These are phyloP conservation scores for Gastracanthus pulcherrimus DNA, from an alignment of 2,888 invertebrate genomes.

Conservation along the genomic window DNA sequence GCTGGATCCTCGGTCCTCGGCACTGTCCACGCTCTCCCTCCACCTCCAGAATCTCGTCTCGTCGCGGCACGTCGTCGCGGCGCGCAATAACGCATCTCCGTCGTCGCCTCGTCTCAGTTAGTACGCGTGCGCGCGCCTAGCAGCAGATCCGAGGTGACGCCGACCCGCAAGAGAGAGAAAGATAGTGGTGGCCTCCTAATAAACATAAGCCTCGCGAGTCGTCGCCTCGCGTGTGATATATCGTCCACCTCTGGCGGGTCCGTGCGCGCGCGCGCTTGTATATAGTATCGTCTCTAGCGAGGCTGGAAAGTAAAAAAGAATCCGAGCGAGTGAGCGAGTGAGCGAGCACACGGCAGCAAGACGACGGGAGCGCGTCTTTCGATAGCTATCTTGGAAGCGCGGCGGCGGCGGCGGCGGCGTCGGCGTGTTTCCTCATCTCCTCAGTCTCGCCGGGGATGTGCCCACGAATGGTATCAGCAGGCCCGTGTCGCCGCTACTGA, in stretches of 20 bases:
- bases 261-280: neutral
- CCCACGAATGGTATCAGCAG: conserved; percentile 67
- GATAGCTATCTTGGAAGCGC: conserved; percentile 63
- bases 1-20: neutral
- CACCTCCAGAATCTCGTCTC: neutral
- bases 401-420: conserved; percentile 15
- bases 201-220: conserved; percentile 39
- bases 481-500: neutral
- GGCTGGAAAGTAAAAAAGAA: conserved; percentile 67
- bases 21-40: too few species aligned
- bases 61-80: too few species aligned
- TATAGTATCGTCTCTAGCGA: neutral
- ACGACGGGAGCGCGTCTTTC: conserved; percentile 54
- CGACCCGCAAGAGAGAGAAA: neutral
- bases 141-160: neutral
- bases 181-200: conserved; percentile 30
- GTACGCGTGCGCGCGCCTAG: neutral
- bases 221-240: conserved; percentile 17
- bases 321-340: conserved; percentile 57
- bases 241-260: conserved; percentile 15
- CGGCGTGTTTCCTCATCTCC: conserved; percentile 58
- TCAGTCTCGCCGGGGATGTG: conserved; percentile 74
- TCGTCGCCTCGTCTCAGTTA: neutral
- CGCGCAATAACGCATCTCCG: neutral
- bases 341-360: too few species aligned